These are phyloP conservation scores for Danio jaintianensis DNA, from an alignment of 2,797 vertebrate genomes.

Conservation along the genomic window DNA sequence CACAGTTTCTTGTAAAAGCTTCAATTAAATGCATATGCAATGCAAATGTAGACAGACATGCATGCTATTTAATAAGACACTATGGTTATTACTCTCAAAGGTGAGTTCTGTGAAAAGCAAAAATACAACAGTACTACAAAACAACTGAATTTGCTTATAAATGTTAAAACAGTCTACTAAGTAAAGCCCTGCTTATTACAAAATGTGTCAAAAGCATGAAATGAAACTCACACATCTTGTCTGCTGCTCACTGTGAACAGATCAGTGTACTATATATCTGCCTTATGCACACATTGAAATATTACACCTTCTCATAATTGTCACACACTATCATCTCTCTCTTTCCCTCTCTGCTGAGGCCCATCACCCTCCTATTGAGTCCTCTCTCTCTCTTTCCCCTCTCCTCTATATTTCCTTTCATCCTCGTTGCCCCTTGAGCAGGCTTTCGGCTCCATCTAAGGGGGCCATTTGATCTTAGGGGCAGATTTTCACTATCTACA, in stretches of 20 bases:
- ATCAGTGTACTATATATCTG: constrained; percentile 15
- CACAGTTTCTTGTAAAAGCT: background rate
- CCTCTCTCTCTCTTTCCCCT: constrained; percentile 31
- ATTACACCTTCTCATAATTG: constrained; percentile 52
- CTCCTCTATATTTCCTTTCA: constrained; percentile 61
- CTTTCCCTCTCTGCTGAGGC: background rate
- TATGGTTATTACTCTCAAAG: background rate
- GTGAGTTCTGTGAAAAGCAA: background rate
- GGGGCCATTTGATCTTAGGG: constrained; percentile 70
- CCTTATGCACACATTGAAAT: constrained; percentile 52
- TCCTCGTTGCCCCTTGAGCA: constrained; percentile 47
- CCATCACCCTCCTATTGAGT: constrained; percentile 1
- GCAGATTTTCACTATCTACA: constrained; percentile 69
- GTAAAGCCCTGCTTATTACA: background rate
- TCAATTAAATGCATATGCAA: background rate
- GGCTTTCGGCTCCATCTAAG: constrained; percentile 58
- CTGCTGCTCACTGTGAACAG: constrained; percentile 5
- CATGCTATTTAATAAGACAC: background rate
- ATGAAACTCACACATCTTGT: background rate
- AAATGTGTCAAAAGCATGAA: constrained; percentile 20
- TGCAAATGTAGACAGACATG: background rate
- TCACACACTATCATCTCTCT: constrained; percentile 49
- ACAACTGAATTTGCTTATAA: background rate
- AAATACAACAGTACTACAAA: background rate
- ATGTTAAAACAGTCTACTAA: background rate